Evolutionary conservation across 1,140 invertebrate species (phyloP).

Genomic region (Macrobrachium rosenbergii): DNA sequence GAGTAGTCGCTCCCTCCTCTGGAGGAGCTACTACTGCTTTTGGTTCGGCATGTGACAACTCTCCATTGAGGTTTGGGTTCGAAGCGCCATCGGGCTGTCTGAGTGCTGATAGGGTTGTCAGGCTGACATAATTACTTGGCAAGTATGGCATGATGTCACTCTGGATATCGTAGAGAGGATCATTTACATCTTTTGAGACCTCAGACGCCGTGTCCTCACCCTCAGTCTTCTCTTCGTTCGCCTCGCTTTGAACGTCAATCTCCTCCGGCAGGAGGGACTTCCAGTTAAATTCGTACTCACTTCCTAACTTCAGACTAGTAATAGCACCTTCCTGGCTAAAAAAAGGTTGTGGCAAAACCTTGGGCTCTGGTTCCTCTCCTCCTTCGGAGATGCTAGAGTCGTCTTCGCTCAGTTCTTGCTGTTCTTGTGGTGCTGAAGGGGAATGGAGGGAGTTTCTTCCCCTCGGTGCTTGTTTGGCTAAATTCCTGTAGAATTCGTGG

Average conservation of each 20-base stretch:
- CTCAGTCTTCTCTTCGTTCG: slow-evolving; percentile 74
- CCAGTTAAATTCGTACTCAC: slow-evolving; percentile 64
- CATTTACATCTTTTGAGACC: slow-evolving; percentile 63
- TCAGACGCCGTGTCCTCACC: slow-evolving; percentile 75
- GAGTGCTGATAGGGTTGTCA: slow-evolving; percentile 59
- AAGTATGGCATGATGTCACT: slow-evolving; percentile 67
- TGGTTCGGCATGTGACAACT: slow-evolving; percentile 4
- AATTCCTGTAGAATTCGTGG: slow-evolving; percentile 64
- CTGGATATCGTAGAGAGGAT: slow-evolving; percentile 66
- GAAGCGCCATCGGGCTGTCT: slow-evolving; percentile 91
- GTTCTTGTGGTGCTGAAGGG: slow-evolving; percentile 36
- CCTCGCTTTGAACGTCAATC: slow-evolving; percentile 59
- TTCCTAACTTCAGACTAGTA: slow-evolving; percentile 52
- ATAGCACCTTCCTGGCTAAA: slow-evolving; percentile 57
- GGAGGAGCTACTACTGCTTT: not conserved
- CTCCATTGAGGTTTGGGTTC: slow-evolving; percentile 81
- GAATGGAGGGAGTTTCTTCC: slow-evolving; percentile 55
- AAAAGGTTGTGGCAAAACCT: slow-evolving; percentile 49
- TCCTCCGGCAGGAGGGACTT: slow-evolving; percentile 64
- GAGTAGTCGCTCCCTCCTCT: slow-evolving; percentile 67
- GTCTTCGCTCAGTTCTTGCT: slow-evolving; percentile 36
- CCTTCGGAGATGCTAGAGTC: slow-evolving; percentile 52
- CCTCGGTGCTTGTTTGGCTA: slow-evolving; percentile 65
- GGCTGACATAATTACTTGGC: slow-evolving; percentile 65
- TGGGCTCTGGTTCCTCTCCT: slow-evolving; percentile 45